Base-by-base conservation (phyloP, 2,797 vertebrate genomes). In the Pangasius sanitwongsei region DNA sequence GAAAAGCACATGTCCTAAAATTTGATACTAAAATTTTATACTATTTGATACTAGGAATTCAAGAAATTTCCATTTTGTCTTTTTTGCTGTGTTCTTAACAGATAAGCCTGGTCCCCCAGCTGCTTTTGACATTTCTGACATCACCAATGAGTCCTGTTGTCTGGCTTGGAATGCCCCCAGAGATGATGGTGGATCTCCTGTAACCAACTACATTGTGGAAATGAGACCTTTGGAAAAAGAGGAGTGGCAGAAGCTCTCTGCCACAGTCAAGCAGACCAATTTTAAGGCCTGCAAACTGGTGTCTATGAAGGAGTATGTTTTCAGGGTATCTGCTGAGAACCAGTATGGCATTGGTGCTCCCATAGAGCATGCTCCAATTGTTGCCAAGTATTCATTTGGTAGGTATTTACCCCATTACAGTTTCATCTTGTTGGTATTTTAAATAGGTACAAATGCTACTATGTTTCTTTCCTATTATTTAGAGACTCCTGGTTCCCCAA, bases 91-190 rank as follows among this genome's bases (percentile, higher is more conserved):
- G n/a, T 85, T 25, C 63, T 70, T 84, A 83, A 89, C 94, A 99
- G 99, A 99, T 94, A 99, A 99, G 93, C 99, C 99, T 0, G 98
- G 99, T 2, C 98, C 98, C 86, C 99, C 99, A 16, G 99, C 99
- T 89, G 99, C 99, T 55, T 98, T 99, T 90, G 99, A 99, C 92
- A 97, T 99, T 90, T 97, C 98, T 20, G 98, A 99, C 11, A 96
- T 99, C 91, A 99, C 98, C 91, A 99, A 97, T 0, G 97, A 98
- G 89, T 98, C 98, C 0, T 99, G 98, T 77, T 89, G 95, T 92
- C 93, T 99, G 89, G 99, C 98, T 0, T 99, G 99, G 99, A 99
- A 99, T 94, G 98, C 99, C 83, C 99, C 99, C 4, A 94, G 98
- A 91, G 97, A 99, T 77, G 98, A 99, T 18, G 99, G 99, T 0